phyloP scores from a whole-genome alignment of 2,888 invertebrate species.

The Torymus texanus region DNA sequence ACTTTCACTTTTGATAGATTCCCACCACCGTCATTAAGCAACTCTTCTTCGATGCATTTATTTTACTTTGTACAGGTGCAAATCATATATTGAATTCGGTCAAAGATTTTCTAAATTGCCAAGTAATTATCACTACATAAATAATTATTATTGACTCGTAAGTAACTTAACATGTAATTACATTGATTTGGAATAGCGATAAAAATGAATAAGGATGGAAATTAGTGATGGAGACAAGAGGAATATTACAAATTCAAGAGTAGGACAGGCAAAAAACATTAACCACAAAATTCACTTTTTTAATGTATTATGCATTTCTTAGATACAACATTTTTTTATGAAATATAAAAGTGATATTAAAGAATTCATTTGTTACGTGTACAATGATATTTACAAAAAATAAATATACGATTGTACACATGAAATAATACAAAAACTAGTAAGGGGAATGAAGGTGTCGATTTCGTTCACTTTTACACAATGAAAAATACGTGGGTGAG shows the following conservation, averaged over 20 bases:
- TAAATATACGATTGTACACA: slow-evolving; percentile 33
- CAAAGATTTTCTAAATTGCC: background rate
- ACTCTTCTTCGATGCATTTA: slow-evolving; percentile 58
- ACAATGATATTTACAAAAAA: slow-evolving; percentile 35
- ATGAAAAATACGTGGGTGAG: slow-evolving; percentile 9
- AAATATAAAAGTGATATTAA: slow-evolving; percentile 43
- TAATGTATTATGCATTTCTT: slow-evolving; percentile 33
- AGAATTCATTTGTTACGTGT: slow-evolving; percentile 12
- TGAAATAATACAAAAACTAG: slow-evolving; percentile 35
- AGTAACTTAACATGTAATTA: too few species aligned
- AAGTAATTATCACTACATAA: too few species aligned
- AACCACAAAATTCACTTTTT: slow-evolving; percentile 19
- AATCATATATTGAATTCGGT: background rate
- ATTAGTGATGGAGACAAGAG: too few species aligned
- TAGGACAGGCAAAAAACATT: background rate
- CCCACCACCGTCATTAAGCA: slow-evolving; percentile 61
- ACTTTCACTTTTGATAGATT: slow-evolving; percentile 70
- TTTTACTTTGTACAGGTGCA: slow-evolving; percentile 1
- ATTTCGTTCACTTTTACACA: slow-evolving; percentile 1
- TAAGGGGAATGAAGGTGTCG: slow-evolving; percentile 24
- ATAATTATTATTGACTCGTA: too few species aligned
- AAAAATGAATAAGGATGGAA: too few species aligned
- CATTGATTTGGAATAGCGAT: too few species aligned
- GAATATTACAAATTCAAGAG: too few species aligned
- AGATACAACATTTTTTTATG: slow-evolving; percentile 41